Base-by-base conservation (phyloP, 2,888 invertebrate species). In the Agapostemon virescens region DNA sequence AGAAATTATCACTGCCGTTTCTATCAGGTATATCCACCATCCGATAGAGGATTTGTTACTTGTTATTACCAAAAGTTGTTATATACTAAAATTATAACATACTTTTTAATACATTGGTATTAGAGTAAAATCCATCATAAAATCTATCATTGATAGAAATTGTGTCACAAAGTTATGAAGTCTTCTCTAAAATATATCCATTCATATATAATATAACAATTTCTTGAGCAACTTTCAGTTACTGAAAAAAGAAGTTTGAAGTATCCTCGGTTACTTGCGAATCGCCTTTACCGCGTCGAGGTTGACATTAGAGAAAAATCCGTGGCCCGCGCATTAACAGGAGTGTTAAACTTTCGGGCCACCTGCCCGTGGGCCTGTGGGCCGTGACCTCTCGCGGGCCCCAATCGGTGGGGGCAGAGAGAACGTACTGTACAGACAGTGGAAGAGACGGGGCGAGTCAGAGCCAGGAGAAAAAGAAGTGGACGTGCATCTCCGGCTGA, bases 351-450 rank as follows among this genome's bases (percentile, higher is more conserved):
- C 76, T 77, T 83, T 88, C 86, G 74, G 88, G 88, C 88, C 91
- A 90, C 90, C 90, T 90, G 91, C 90, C 88, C 84, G 77, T 55
- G 26, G 55, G 91, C 90, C 88, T 84, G 77, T 84, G 86, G 87
- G 87, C 87, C 89, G 85, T 89, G 90, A 90, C 90, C 90, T 86
- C 87, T 77, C 33, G 70, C 69, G 79, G 36, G 23, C 23, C 20
- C 17, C 30, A 38, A 13, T 2, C 38, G 64, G 66, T 23, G 52
- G n/a, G 20, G 64, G 66, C 58, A 58, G 58, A 58, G 58, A 58
- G 58, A 58, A 58, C 30, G 61, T 20, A 71, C 58, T 17, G 30
- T 17, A 58, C 17, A 58, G 30, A 58, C 58, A 58, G 58, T 20
- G 58, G 20, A 58, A 20, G 20, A 30, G 30, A 26, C 30, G 58